Conservation (phyloP, 1,140 invertebrate genomes). For the Drosophila nigromelanica region DNA sequence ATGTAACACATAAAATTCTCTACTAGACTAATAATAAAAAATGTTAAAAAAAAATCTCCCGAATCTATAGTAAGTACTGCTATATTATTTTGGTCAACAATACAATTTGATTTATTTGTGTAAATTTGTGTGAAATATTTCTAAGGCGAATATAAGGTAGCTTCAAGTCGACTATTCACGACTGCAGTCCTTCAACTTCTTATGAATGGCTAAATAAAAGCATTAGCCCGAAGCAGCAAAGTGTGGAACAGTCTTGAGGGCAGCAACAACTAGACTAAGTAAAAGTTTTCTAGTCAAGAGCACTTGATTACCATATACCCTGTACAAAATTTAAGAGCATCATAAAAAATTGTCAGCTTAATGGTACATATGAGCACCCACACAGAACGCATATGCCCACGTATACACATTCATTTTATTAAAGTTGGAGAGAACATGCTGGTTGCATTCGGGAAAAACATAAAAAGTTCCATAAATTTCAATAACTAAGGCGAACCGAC, state of each 20-base stretch:
- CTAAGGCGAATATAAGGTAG: background rate
- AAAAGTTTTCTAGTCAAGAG: slow-evolving; percentile 9
- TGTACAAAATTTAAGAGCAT: background rate
- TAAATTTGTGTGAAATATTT: too few relatives aligned
- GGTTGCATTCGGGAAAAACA: slow-evolving; percentile 4
- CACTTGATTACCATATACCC: slow-evolving; percentile 17
- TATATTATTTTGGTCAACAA: too few relatives aligned
- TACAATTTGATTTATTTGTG: too few relatives aligned
- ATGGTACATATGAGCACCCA: background rate
- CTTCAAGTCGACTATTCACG: background rate
- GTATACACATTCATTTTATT: background rate
- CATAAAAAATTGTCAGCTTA: slow-evolving; percentile 5
- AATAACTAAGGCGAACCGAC: slow-evolving; percentile 16
- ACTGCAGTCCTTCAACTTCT: background rate
- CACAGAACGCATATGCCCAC: background rate
- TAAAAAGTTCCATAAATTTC: slow-evolving; percentile 20
- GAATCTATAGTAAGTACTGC: too few relatives aligned
- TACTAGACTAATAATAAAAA: too few relatives aligned
- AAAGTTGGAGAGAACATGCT: slow-evolving; percentile 1
- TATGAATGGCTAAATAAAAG: background rate
- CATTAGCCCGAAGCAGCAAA: background rate
- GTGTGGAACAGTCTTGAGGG: background rate
- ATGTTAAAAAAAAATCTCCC: too few relatives aligned
- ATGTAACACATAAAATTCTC: too few relatives aligned
- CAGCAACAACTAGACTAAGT: background rate